Base-by-base conservation (phyloP, 1,140 invertebrate genomes). In the Drosophila lowei region DNA sequence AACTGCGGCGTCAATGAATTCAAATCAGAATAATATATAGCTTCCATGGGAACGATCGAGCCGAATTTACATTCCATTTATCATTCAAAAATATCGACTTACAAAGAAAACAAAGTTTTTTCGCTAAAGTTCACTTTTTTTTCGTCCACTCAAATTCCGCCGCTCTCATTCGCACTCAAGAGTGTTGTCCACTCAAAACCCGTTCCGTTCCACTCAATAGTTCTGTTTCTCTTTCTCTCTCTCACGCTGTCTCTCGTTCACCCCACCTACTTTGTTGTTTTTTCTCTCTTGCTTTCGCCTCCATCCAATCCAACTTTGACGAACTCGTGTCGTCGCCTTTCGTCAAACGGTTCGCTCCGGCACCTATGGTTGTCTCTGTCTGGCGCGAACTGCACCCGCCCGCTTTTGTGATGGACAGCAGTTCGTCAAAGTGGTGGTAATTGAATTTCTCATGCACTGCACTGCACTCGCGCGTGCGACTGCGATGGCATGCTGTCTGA, bases 371-470 rank as follows among this genome's bases (percentile, higher is more conserved):
- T 76, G 50, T 90, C 86, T 68, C 81, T 48, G 46, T 89, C 61
- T 62, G n/a, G 43, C 71, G 57, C 67, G 49, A 56, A 46, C 2
- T 34, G 44, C 21, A 46, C 34, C 48, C 55, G 34, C 30, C 62
- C 54, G 44, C 57, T 42, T 13, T 49, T 67, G 46, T 89, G 85
- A 89, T 89, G 76, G 86, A 90, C 86, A 90, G 86, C 77, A 85
- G 78, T 90, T 90, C 86, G 86, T 90, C 86, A 90, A 90, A 86
- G 78, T 75, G 85, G 79, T 89, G 79, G 76, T 89, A 88, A 88
- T 89, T 89, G 83, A 88, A 88, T 88, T 79, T 64, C 23, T 25
- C 23, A 25, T 5, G 23, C 23, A 25, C 23, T 25, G 23, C 23
- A 25, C 23, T 25, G 23, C 23, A 25, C 23, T 25, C 43, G 55